phyloP scores from a whole-genome alignment of 1,140 invertebrate genomes.

The Caligus rogercresseyi region DNA sequence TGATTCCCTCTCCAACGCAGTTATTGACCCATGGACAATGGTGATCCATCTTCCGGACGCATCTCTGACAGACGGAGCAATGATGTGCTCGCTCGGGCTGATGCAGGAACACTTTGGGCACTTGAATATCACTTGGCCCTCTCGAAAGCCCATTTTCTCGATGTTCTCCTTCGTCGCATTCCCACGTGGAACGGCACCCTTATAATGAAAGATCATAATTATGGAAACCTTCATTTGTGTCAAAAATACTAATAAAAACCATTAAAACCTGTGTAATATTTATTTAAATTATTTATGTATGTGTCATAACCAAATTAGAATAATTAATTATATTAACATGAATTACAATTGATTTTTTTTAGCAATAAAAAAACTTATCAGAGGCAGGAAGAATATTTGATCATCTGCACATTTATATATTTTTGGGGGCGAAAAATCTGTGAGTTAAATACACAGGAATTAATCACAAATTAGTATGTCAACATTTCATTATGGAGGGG shows the following conservation, averaged over 20 bases:
- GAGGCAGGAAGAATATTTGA: too few relatives aligned
- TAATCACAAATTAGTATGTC: too few relatives aligned
- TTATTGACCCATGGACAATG: constrained; percentile 99
- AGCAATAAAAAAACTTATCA: too few relatives aligned
- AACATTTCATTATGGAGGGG: too few relatives aligned
- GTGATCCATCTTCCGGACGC: constrained; percentile 97
- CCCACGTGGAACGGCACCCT: constrained; percentile 88
- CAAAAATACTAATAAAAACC: background rate
- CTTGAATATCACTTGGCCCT: constrained; percentile 45
- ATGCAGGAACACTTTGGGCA: constrained; percentile 97
- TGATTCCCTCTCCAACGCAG: constrained; percentile 98
- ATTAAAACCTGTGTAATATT: constrained; percentile 1
- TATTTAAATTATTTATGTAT: too few relatives aligned
- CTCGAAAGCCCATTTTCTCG: constrained; percentile 72
- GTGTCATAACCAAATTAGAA: constrained; percentile 6
- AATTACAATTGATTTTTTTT: too few relatives aligned
- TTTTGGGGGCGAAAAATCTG: too few relatives aligned
- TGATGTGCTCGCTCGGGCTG: constrained; percentile 94
- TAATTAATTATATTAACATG: constrained; percentile 18
- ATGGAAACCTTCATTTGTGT: background rate
- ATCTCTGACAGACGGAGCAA: constrained; percentile 88
- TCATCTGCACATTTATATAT: too few relatives aligned
- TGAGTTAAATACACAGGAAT: too few relatives aligned
- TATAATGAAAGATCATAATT: constrained; percentile 8
- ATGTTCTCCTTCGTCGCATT: constrained; percentile 98